phyloP scores from a whole-genome alignment of 2,888 invertebrate genomes.

The Tipula unca region DNA sequence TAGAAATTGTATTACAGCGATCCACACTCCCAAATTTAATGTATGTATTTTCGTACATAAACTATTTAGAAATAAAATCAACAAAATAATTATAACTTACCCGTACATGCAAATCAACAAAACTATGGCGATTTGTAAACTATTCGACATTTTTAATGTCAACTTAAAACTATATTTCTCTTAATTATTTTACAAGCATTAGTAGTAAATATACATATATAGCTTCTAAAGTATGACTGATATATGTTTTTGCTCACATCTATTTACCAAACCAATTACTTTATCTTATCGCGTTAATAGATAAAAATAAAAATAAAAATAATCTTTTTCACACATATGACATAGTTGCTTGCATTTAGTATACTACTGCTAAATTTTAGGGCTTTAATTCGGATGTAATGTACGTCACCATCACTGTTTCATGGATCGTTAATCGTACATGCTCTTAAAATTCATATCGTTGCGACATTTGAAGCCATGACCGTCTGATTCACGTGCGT shows the following conservation, averaged over 20 bases:
- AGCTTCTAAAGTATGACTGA: too few species aligned
- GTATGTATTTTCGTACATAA: background rate
- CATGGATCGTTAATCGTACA: conserved; percentile 29
- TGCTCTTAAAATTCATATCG: background rate
- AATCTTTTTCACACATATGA: too few species aligned
- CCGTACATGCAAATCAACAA: background rate
- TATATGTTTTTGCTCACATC: background rate
- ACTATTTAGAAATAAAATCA: too few species aligned
- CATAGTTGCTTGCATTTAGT: too few species aligned
- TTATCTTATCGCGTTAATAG: background rate
- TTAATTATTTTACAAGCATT: background rate
- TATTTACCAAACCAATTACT: background rate
- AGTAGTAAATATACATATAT: background rate
- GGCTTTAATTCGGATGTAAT: conserved; percentile 34
- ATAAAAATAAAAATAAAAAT: too few species aligned
- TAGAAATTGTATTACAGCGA: background rate
- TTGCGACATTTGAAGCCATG: background rate
- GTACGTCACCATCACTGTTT: background rate
- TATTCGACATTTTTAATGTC: background rate
- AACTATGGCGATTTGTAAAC: background rate
- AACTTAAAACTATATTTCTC: background rate
- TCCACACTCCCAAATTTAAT: background rate
- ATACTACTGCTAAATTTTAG: background rate
- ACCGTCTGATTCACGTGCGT: too few species aligned
- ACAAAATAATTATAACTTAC: background rate